A percentile compares a stretch with the other conserved stretches of the same genome.
These are phyloP conservation scores for Rhincodon typus DNA, from an alignment of 2,797 vertebrate genomes.

Conservation along the genomic window DNA sequence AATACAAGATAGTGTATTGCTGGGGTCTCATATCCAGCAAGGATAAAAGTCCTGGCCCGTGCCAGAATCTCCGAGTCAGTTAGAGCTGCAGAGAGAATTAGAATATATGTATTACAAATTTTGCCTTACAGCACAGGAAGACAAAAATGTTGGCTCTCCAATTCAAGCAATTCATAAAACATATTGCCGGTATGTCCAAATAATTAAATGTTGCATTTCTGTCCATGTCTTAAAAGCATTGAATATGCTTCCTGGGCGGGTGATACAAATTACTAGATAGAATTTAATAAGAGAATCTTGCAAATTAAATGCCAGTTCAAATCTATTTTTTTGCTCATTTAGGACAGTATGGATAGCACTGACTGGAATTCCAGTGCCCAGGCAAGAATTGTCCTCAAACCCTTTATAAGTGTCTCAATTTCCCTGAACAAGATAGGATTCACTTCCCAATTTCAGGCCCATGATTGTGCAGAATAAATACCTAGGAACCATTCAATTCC, in stretches of 20 bases:
- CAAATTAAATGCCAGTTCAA: not conserved
- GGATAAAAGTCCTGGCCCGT: constrained; percentile 64
- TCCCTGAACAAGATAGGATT: no score
- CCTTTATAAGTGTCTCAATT: not conserved
- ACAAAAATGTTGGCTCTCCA: not conserved
- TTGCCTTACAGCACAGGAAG: no score
- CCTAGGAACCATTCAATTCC: not conserved
- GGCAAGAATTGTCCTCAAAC: not conserved
- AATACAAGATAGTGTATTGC: constrained; percentile 59
- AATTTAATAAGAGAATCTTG: not conserved
- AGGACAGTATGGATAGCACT: not conserved
- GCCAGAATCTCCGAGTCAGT: constrained; percentile 70
- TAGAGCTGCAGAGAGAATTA: constrained; percentile 53
- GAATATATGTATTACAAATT: not conserved
- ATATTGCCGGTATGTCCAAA: not conserved
- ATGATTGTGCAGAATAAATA: not conserved
- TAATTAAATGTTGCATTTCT: not conserved
- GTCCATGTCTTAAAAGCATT: not conserved
- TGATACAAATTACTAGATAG: not conserved
- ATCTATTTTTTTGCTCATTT: not conserved
- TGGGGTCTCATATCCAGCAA: constrained; percentile 70
- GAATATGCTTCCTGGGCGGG: not conserved
- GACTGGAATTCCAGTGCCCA: not conserved
- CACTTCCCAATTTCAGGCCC: not conserved
- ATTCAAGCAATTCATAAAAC: not conserved